phyloP scores from a whole-genome alignment of 2,888 invertebrate species.

The Caenorhabditis afra region DNA sequence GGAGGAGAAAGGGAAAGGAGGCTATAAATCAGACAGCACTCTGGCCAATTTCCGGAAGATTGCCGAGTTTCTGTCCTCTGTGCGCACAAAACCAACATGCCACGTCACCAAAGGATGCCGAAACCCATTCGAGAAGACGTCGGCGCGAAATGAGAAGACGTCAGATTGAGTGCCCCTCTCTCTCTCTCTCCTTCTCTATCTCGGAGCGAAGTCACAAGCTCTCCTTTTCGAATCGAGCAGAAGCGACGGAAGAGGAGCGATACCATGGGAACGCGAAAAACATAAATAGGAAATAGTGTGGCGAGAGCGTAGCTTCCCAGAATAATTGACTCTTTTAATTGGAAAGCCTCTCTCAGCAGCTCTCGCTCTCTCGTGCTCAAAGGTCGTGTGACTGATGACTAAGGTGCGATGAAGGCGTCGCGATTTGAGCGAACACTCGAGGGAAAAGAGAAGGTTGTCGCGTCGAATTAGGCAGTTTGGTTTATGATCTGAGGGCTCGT shows the following conservation, averaged over 20 bases:
- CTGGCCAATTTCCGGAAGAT: constrained; percentile 32
- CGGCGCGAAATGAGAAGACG: background rate
- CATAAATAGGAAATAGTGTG: background rate
- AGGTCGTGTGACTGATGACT: too few species aligned
- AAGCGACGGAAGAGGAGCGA: background rate
- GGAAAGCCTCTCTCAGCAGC: background rate
- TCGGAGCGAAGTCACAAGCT: too few species aligned
- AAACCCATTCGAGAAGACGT: background rate
- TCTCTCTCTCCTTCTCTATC: too few species aligned
- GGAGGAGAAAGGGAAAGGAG: constrained; percentile 27
- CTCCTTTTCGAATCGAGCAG: background rate
- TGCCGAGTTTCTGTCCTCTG: background rate
- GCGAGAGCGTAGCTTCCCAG: background rate
- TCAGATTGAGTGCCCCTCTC: too few species aligned
- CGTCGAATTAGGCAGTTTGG: too few species aligned
- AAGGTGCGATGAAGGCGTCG: too few species aligned
- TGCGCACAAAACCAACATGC: background rate
- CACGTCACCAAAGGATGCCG: background rate
- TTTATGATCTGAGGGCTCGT: too few species aligned
- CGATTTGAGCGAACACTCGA: too few species aligned
- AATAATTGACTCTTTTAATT: background rate
- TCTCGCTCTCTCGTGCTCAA: background rate
- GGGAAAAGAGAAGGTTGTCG: too few species aligned
- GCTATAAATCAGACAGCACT: constrained; percentile 49
- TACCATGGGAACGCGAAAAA: background rate